Evolutionary conservation across 2,797 vertebrate genomes (phyloP).

Genomic region (Arctocebus calabarensis): DNA sequence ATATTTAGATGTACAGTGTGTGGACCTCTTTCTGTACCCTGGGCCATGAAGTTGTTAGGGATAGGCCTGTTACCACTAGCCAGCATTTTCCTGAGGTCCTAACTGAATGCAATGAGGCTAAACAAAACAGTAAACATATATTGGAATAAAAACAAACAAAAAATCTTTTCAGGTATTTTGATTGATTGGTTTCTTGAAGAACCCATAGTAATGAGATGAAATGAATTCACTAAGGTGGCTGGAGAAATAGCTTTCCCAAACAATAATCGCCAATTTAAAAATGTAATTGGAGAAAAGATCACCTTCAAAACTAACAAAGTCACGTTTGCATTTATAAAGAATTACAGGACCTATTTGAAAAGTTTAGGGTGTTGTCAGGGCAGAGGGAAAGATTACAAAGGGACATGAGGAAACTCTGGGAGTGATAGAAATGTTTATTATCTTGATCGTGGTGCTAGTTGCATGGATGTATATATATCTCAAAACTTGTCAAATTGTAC

Average conservation of each 20-base stretch:
- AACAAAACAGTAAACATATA: not conserved
- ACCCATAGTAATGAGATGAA: not conserved
- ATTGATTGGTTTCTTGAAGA: slow-evolving; percentile 26
- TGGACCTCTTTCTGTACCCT: slow-evolving; percentile 15
- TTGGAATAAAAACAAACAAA: not conserved
- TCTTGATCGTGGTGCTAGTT: not conserved
- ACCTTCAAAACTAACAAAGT: slow-evolving; percentile 22
- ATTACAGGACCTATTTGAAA: slow-evolving; percentile 10
- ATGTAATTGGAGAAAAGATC: not conserved
- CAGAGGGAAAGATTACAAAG: not conserved
- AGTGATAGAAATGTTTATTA: not conserved
- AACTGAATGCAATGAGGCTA: not conserved
- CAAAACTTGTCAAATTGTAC: not conserved
- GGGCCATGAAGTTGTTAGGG: slow-evolving; percentile 16
- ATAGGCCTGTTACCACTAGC: not conserved
- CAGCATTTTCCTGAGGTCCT: slow-evolving; percentile 27
- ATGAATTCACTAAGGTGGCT: slow-evolving; percentile 12
- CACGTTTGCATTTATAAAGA: slow-evolving; percentile 32
- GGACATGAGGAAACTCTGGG: not conserved
- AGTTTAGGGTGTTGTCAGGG: not conserved
- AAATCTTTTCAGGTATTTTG: not conserved
- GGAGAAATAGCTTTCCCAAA: slow-evolving; percentile 50
- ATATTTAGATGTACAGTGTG: slow-evolving; percentile 19
- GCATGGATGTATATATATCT: not conserved
- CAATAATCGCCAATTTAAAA: slow-evolving; percentile 1